Evolutionary conservation across 2,888 invertebrate species (phyloP).

Genomic region (Priocnemis perturbator): DNA sequence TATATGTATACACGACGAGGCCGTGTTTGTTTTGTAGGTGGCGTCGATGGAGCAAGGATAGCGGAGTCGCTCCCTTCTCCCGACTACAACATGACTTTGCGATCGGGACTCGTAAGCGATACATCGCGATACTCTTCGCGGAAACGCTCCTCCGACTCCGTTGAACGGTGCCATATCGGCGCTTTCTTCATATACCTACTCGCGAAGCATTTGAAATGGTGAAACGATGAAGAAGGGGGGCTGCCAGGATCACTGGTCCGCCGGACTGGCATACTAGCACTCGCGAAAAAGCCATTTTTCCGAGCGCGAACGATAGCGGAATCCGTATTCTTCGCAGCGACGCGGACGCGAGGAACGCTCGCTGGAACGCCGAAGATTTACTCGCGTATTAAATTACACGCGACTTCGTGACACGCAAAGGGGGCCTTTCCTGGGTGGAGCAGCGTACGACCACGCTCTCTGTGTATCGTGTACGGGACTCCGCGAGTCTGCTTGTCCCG

Average conservation of each 20-base stretch:
- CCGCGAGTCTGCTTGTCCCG: constrained; percentile 52
- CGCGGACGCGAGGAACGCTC: neutral
- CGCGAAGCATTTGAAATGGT: too few species aligned
- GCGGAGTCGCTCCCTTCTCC: constrained; percentile 35
- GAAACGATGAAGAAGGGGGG: too few species aligned
- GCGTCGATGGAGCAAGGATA: constrained; percentile 42
- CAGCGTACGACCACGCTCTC: constrained; percentile 17
- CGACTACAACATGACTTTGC: neutral
- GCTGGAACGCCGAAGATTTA: constrained; percentile 46
- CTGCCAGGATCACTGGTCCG: too few species aligned
- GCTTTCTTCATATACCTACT: neutral
- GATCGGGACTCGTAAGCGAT: neutral
- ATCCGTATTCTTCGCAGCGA: constrained; percentile 1
- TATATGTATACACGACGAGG: constrained; percentile 54
- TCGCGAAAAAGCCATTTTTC: too few species aligned
- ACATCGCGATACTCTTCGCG: neutral
- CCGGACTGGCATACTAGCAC: too few species aligned
- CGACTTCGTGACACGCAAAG: constrained; percentile 60
- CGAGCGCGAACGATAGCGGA: neutral
- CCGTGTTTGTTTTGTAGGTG: constrained; percentile 69
- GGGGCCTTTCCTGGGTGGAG: constrained; percentile 56
- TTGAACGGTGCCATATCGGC: too few species aligned
- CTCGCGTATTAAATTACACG: constrained; percentile 60
- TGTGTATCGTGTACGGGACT: constrained; percentile 44
- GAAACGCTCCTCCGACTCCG: too few species aligned